These are phyloP conservation scores for Pantala flavescens DNA, from an alignment of 1,140 invertebrate species.

Conservation along the genomic window DNA sequence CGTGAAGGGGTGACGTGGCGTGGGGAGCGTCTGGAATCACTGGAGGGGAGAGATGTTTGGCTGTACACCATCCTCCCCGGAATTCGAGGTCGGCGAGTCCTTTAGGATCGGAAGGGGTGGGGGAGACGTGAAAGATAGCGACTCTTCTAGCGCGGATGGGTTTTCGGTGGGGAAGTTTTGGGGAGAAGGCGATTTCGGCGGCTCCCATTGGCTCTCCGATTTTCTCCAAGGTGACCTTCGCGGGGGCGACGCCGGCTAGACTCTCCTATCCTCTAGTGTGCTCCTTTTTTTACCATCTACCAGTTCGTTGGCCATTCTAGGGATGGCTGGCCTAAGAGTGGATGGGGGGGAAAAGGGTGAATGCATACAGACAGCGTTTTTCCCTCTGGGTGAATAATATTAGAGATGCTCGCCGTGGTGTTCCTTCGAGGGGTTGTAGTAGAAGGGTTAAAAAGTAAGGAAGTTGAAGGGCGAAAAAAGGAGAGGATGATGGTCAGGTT, in stretches of 20 bases:
- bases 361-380: too few relatives aligned
- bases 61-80: neutral
- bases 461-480: too few relatives aligned
- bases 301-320: slow-evolving; percentile 4
- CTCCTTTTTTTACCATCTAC: neutral
- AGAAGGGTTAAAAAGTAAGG: too few relatives aligned
- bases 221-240: slow-evolving; percentile 4
- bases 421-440: too few relatives aligned
- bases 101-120: neutral
- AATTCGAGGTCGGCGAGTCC: slow-evolving; percentile 6
- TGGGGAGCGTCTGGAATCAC: neutral
- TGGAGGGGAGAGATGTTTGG: neutral
- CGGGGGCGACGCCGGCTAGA: neutral
- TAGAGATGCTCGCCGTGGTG: too few relatives aligned
- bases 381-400: too few relatives aligned
- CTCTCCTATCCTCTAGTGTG: neutral
- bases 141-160: neutral
- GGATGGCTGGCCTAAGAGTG: neutral
- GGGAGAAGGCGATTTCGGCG: neutral
- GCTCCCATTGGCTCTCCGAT: neutral
- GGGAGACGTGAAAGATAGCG: neutral
- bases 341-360: neutral
- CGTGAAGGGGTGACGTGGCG: neutral
- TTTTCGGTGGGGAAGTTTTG: neutral
- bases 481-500: too few relatives aligned